Evolutionary conservation across 2,113 vertebrate genomes (phyloP).

Genomic region (Zosterops lateralis): DNA sequence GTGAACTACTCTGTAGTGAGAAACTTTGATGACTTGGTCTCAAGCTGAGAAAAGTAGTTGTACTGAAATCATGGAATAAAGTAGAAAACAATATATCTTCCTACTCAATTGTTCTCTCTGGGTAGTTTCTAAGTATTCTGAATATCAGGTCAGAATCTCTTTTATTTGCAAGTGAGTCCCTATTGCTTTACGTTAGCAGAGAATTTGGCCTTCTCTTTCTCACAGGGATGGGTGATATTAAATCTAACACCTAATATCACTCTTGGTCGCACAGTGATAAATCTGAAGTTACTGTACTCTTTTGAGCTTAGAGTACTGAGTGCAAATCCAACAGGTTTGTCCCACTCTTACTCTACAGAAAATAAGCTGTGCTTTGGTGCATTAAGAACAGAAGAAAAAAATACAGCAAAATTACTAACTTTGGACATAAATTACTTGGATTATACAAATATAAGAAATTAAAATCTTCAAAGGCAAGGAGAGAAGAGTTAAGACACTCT

Average conservation of each 20-base stretch:
- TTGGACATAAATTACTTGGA: background rate
- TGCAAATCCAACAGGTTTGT: background rate
- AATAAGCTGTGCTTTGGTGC: background rate
- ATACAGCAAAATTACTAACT: background rate
- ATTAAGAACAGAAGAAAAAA: background rate
- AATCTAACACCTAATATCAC: background rate
- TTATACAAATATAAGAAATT: background rate
- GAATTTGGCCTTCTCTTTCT: background rate
- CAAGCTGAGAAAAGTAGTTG: constrained; percentile 4
- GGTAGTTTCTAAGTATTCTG: background rate
- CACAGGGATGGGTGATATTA: background rate
- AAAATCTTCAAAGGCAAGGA: background rate
- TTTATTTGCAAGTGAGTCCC: background rate
- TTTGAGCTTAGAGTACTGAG: background rate
- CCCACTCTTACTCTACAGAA: background rate
- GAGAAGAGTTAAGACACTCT: background rate
- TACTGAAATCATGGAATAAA: background rate
- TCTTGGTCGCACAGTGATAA: background rate
- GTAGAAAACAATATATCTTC: constrained; percentile 18
- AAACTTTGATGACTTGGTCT: background rate
- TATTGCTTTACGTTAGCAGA: background rate
- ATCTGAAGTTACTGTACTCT: background rate
- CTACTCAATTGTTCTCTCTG: background rate
- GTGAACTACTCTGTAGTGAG: background rate
- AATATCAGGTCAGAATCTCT: background rate